Base-by-base conservation (phyloP, 2,113 vertebrate genomes). In the Strix uralensis region DNA sequence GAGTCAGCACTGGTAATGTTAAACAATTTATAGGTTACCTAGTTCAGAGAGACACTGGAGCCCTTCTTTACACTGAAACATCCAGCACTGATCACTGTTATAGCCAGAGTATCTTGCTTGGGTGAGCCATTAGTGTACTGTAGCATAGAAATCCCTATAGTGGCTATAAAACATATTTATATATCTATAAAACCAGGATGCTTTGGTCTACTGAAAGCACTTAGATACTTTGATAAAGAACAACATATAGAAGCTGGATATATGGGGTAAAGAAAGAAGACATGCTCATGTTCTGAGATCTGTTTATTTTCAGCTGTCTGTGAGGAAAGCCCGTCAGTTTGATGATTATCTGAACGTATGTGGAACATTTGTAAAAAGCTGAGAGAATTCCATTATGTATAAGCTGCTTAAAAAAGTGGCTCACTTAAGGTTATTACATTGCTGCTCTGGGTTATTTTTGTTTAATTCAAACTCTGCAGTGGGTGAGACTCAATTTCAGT, bases 351-450 rank as follows among this genome's bases (percentile, higher is more conserved):
- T 95, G 94, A 93, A 92, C 30, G 63, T 94, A 93, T 96, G 92
- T 91, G 90, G 88, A 95, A 93, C 78, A 73, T 95, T 95, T 95
- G 86, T 95, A 90, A 88, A 94, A 95, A 83, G 90, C 92, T 84
- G 90, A 84, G 94, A 97, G 88, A 96, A 96, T 97, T 97, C 95
- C 94, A 97, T 98, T 97, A 97, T 82, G 73, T 91, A 81, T 96
- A 95, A 98, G 95, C 91, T 91, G 92, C 97, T 97, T 94, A 36
- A 89, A 96, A 96, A 95, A 92, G 94, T 92, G 95, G 92, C 88
- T 97, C 90, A 88, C 95, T 97, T 97, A 96, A 97, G 89, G 92
- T 96, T 97, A 96, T 95, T 97, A 96, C 90, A 95, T 86, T 90
- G 83, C 94, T 96, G 90, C 91, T 96, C 90, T 95, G 83, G 90